Evolutionary conservation across 37 sponge, comb jelly and placozoan species (phyloP), one percentile per base, ranked within the genome.

Genomic region (Mnemiopsis leidyi): DNA sequence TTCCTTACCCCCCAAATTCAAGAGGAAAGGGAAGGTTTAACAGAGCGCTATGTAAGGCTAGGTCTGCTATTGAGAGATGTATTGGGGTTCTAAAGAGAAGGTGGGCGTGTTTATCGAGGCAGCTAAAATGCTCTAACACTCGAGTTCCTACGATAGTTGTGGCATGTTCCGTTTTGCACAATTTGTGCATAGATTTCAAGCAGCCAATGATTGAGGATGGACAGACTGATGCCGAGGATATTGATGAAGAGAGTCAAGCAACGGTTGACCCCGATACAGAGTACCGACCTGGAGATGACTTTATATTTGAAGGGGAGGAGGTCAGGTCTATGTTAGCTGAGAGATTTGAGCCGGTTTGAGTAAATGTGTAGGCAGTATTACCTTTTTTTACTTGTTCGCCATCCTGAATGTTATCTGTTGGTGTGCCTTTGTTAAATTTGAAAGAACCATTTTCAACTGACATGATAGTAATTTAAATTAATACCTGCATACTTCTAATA

Each of bases 251-350:
- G 16, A 30, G 26, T 23, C 68, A 61, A 61, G 68, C 68, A 21
- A 61, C 18, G 18, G 68, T 61, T 18, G 68, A 61, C 18, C 68
- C 68, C 68, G 68, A 61, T 21, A 61, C 68, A 61, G 25, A 7
- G 25, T 71, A n/a, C 26, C 73, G 73, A 23, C 73, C 73, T 71
- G 73, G 73, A 3, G 25, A 71, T 5, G 23, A 71, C 73, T 71
- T 71, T 30, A 71, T 71, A 7, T 71, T 71, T 71, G 21, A 71
- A n/a, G 73, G 73, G 25, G 73, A 71, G 26, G 73, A 71, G 16
- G 73, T 71, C 16, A 7, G 73, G 26, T 7, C 16, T 3, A 71
- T 23, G 73, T 3, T 71, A 29, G 73, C 25, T 29, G 16, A 7
- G 7, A 7, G 73, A 71, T 71, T 71, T 71, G 25, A n/a, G n/a